A percentile compares a stretch with the other conserved stretches of the same genome.
phyloP scores from a whole-genome alignment of 2,797 vertebrate genomes.

The Eulemur rubriventer region DNA sequence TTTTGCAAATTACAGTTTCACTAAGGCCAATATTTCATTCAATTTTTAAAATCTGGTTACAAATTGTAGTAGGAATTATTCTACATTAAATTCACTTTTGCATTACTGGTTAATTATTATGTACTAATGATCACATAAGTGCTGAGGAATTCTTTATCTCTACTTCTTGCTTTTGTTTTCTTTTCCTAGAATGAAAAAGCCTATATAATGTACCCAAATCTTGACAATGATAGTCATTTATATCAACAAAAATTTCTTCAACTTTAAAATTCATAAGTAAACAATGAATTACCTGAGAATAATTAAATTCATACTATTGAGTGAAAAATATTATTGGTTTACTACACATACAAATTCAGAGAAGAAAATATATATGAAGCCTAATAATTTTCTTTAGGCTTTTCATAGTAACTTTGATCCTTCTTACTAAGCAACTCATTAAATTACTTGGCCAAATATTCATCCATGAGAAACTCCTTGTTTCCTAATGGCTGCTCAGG shows the following conservation, averaged over 20 bases:
- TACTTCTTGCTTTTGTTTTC: background rate
- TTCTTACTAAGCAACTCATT: background rate
- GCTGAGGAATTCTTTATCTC: background rate
- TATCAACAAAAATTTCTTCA: background rate
- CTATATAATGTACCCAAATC: background rate
- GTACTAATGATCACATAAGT: background rate
- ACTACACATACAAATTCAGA: background rate
- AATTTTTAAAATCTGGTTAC: background rate
- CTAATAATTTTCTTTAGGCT: background rate
- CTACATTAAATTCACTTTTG: background rate
- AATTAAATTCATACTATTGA: background rate
- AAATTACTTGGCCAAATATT: background rate
- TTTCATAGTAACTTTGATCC: background rate
- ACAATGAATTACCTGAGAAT: background rate
- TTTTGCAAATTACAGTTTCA: background rate
- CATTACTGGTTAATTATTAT: background rate
- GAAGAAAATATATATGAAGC: background rate
- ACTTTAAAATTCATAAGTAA: background rate
- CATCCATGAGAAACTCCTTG: background rate
- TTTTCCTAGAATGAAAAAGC: background rate
- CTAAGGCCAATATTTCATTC: background rate
- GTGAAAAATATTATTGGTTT: background rate
- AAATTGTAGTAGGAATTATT: background rate
- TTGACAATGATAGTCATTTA: background rate
- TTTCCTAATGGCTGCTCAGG: background rate